Base-by-base conservation (phyloP, 2,797 vertebrate species). In the Epinephelus malabaricus region DNA sequence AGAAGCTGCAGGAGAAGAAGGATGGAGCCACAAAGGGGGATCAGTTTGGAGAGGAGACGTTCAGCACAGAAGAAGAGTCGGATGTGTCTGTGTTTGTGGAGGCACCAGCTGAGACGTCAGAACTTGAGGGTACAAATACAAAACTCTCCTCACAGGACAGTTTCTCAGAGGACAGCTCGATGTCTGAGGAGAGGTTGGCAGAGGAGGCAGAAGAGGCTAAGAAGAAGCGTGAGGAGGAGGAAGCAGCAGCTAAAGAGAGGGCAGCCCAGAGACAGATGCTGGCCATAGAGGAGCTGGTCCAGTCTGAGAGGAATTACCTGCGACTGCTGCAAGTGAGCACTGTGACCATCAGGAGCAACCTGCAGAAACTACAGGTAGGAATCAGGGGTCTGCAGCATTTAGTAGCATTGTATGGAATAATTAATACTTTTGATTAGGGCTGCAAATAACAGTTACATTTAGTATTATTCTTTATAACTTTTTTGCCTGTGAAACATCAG, bases 251-350 rank as follows among this genome's bases (percentile, higher is more conserved):
- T 46, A 91, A 80, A 2, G 93, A 96, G 89, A 94, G 79, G 73
- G 85, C 30, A 0, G 87, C 94, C 23, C 95, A 96, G 80, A 96
- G 92, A 14, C 97, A 97, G 93, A 78, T 58, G 56, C 87, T 97
- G 90, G 94, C 96, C 0, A 69, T 96, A 6, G 93, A 96, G 73
- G 98, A 99, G 83, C 92, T 99, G 69, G 86, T 98, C 19, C 86
- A 95, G 81, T 97, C 97, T 0, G 98, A 99, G 93, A 93, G 88
- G 88, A 97, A 95, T 86, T 99, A 97, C n/a, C 92, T 98, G 0
- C 94, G 94, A 55, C 85, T 92, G 79, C 89, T 99, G 30, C 94
- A 94, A 27, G 78, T 98, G 23, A 96, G 97, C 5, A 92, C 95
- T 0, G 94, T 62, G 0, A 95, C 96, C 82, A 96, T 99, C 87